Evolutionary conservation across 2,113 vertebrate species (phyloP).

Genomic region (Canis aureus): DNA sequence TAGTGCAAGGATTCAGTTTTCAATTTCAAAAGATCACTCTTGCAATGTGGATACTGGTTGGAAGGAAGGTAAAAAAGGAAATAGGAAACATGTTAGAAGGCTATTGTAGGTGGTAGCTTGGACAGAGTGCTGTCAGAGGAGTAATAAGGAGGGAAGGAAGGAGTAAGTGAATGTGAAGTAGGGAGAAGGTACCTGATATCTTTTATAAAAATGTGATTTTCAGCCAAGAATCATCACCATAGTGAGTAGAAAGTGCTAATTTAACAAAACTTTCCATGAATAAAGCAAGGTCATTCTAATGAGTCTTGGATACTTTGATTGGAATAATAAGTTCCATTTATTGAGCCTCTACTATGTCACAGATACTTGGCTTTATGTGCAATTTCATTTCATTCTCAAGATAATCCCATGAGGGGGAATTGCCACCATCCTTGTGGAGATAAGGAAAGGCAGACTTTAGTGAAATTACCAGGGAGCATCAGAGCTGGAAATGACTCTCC

Average conservation of each 20-base stretch:
- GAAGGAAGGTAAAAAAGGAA: neutral
- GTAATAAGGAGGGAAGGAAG: neutral
- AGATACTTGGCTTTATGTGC: neutral
- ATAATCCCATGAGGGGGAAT: neutral
- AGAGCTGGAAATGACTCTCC: neutral
- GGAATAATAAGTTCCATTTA: neutral
- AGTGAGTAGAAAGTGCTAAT: neutral
- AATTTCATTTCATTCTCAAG: neutral
- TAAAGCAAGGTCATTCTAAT: neutral
- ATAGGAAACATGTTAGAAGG: neutral
- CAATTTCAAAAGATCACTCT: neutral
- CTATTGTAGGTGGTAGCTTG: neutral
- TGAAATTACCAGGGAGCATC: neutral
- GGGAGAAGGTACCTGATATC: neutral
- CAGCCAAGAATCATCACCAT: neutral
- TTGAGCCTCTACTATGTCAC: neutral
- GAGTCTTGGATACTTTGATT: neutral
- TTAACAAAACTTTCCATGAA: neutral
- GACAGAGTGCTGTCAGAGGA: neutral
- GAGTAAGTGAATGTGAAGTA: neutral
- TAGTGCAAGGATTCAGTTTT: neutral
- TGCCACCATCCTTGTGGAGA: neutral
- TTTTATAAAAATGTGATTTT: conserved; percentile 48
- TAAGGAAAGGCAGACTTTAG: neutral
- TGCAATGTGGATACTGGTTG: neutral